These are phyloP conservation scores for Oryzias celebensis DNA, from an alignment of 2,113 vertebrate species.

Conservation along the genomic window DNA sequence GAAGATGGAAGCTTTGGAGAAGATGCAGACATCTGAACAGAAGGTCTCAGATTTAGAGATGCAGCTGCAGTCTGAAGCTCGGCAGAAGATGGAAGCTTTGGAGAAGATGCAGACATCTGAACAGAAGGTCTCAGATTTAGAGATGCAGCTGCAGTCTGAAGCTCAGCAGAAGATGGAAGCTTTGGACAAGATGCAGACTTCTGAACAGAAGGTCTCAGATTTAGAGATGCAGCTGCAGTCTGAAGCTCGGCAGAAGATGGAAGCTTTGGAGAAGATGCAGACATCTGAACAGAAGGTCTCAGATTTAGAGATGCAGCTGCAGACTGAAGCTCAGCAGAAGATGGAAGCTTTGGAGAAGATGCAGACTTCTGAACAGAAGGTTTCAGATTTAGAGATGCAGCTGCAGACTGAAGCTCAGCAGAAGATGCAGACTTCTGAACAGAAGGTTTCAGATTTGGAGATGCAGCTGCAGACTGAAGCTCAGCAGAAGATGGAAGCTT, in stretches of 20 bases:
- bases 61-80: conserved; percentile 34
- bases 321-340: background rate
- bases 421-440: no score
- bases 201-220: conserved; percentile 6
- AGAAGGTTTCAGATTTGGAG: no score
- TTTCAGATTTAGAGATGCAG: no score
- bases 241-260: background rate
- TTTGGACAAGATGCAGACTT: conserved; percentile 10
- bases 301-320: no score
- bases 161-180: conserved; percentile 43
- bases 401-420: background rate
- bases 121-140: conserved; percentile 31
- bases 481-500: background rate
- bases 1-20: conserved; percentile 34
- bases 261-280: conserved; percentile 10
- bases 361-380: no score
- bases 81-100: conserved; percentile 42
- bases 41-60: conserved; percentile 44
- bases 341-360: no score
- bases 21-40: background rate
- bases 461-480: no score
- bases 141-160: conserved; percentile 43
- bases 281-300: no score
- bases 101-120: conserved; percentile 4
- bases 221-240: conserved; percentile 51